These are phyloP conservation scores for Andricus grossulariae DNA, from an alignment of 1,140 invertebrate genomes.

Conservation along the genomic window DNA sequence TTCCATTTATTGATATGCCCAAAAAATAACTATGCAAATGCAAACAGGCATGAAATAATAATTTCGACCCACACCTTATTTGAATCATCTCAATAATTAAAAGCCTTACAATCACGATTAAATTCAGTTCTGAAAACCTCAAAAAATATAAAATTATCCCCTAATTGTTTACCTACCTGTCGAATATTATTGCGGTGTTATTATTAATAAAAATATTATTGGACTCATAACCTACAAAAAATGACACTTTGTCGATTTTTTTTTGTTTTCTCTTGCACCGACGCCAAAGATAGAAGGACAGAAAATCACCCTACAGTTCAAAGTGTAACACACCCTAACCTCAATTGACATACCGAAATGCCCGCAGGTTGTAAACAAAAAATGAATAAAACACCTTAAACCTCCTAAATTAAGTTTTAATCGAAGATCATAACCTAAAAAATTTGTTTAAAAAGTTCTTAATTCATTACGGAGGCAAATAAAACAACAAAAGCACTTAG, in stretches of 20 bases:
- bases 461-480: background rate
- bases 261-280: slow-evolving; percentile 17
- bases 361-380: background rate
- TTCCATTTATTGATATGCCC: too few species aligned
- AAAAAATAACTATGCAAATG: too few species aligned
- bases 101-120: too few species aligned
- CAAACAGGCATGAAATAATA: too few species aligned
- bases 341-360: background rate
- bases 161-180: background rate
- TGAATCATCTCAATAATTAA: too few species aligned
- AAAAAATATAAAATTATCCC: background rate
- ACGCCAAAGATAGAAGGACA: slow-evolving; percentile 21
- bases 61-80: too few species aligned
- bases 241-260: slow-evolving; percentile 32
- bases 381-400: background rate
- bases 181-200: background rate
- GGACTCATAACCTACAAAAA: slow-evolving; percentile 28
- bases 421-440: background rate
- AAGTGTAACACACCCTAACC: slow-evolving; percentile 5
- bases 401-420: background rate
- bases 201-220: slow-evolving; percentile 30
- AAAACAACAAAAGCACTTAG: background rate
- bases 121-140: too few species aligned
- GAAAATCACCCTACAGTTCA: background rate
- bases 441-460: background rate